Evolutionary conservation across 2,888 invertebrate species (phyloP).

Genomic region (Caradrina kadenii): DNA sequence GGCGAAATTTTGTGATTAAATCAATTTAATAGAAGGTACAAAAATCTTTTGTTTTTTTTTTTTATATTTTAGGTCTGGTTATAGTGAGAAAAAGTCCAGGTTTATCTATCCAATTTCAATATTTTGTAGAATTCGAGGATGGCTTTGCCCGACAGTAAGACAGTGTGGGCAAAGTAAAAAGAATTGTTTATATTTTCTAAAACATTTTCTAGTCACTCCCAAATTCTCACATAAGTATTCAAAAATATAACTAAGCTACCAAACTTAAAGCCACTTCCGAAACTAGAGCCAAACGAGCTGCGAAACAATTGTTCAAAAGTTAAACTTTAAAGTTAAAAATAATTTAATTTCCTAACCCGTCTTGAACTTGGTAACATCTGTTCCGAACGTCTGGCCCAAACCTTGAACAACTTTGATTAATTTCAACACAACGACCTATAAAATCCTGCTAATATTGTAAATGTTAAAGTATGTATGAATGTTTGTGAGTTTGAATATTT

Average conservation of each 20-base stretch:
- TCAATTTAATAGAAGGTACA: too few relatives aligned
- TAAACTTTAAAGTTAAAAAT: conserved; percentile 47
- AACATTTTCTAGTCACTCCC: not conserved
- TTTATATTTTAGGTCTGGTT: too few relatives aligned
- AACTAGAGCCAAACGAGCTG: conserved; percentile 36
- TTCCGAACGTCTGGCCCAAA: conserved; percentile 37
- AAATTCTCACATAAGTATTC: conserved; percentile 9
- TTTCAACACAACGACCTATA: conserved; percentile 47
- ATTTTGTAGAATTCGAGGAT: too few relatives aligned
- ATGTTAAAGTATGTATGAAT: not conserved
- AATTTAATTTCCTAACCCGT: conserved; percentile 47
- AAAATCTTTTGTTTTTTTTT: too few relatives aligned
- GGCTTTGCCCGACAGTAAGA: too few relatives aligned
- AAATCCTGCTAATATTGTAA: not conserved
- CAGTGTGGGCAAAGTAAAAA: not conserved
- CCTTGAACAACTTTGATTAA: conserved; percentile 60
- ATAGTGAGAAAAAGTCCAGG: too few relatives aligned
- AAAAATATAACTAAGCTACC: conserved; percentile 11
- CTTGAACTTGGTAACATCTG: conserved; percentile 51
- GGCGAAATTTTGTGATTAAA: too few relatives aligned
- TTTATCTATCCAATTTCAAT: too few relatives aligned
- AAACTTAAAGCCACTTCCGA: conserved; percentile 34
- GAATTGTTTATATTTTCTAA: not conserved
- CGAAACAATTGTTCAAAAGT: conserved; percentile 35
- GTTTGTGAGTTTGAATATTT: not conserved